Conservation (phyloP, 2,113 vertebrate species). For the Python bivittatus region DNA sequence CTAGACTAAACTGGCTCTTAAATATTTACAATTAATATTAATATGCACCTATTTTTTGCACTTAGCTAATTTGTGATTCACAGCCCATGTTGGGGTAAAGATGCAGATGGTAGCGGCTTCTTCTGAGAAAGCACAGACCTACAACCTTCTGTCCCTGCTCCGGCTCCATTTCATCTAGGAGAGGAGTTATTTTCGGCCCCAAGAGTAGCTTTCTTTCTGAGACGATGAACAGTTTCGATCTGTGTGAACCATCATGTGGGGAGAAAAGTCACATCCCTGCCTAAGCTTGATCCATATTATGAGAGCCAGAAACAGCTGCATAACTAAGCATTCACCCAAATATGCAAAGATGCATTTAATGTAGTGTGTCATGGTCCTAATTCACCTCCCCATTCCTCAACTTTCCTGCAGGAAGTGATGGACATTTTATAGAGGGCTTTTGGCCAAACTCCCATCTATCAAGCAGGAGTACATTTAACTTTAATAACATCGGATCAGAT, state of each 20-base stretch:
- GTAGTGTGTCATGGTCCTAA: not conserved
- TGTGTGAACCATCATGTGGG: not conserved
- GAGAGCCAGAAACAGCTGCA: not conserved
- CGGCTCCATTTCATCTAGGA: not conserved
- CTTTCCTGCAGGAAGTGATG: not conserved
- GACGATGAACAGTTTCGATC: not conserved
- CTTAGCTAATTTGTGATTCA: not conserved
- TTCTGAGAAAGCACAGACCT: not conserved
- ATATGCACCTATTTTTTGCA: not conserved
- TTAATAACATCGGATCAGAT: not conserved
- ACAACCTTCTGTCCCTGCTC: not conserved
- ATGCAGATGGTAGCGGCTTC: too few relatives aligned
- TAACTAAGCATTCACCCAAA: not conserved
- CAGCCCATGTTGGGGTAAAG: too few relatives aligned
- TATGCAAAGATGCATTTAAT: not conserved
- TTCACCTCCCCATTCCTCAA: not conserved
- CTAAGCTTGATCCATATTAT: not conserved
- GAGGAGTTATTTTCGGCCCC: not conserved
- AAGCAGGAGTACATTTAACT: not conserved
- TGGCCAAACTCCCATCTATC: not conserved
- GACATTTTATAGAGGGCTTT: not conserved
- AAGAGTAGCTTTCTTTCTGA: not conserved
- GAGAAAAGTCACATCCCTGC: not conserved
- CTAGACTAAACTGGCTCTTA: too few relatives aligned
- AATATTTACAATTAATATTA: not conserved